Percentiles rank a stretch among this genome's conserved stretches.
These are phyloP conservation scores for Malurus alboscapulatus DNA, from an alignment of 2,113 vertebrate species.

Conservation along the genomic window DNA sequence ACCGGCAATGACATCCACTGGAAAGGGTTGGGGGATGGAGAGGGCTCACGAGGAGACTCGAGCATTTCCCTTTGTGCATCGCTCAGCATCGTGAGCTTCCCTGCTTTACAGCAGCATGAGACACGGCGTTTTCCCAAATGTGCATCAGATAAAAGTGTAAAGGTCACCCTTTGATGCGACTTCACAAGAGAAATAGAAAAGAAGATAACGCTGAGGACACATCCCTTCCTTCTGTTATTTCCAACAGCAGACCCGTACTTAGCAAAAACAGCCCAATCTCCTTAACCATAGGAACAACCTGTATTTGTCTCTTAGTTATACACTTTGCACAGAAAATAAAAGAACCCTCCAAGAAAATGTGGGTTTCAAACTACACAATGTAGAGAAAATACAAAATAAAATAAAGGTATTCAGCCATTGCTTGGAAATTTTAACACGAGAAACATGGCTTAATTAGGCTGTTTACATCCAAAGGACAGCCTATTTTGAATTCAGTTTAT, in stretches of 20 bases:
- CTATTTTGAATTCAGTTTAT: neutral
- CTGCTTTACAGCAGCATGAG: neutral
- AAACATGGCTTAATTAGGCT: neutral
- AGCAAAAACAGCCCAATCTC: neutral
- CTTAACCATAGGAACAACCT: neutral
- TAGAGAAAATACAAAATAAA: neutral
- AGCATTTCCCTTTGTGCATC: neutral
- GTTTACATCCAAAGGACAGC: neutral
- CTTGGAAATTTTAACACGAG: neutral
- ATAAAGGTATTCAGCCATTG: neutral
- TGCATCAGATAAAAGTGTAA: slow-evolving; percentile 16
- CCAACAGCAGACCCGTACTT: neutral
- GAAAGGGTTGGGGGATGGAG: neutral
- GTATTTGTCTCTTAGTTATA: neutral
- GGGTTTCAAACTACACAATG: neutral
- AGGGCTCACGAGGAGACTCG: neutral
- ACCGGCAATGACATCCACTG: neutral
- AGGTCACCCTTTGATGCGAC: slow-evolving; percentile 24
- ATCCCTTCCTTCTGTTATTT: neutral
- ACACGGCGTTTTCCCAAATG: neutral
- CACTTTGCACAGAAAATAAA: neutral
- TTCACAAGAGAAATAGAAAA: slow-evolving; percentile 1
- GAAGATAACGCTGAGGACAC: neutral
- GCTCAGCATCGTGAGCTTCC: neutral
- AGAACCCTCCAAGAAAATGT: neutral